Base-by-base conservation (phyloP, 2,113 vertebrate genomes). In the Artemisiospiza belli region DNA sequence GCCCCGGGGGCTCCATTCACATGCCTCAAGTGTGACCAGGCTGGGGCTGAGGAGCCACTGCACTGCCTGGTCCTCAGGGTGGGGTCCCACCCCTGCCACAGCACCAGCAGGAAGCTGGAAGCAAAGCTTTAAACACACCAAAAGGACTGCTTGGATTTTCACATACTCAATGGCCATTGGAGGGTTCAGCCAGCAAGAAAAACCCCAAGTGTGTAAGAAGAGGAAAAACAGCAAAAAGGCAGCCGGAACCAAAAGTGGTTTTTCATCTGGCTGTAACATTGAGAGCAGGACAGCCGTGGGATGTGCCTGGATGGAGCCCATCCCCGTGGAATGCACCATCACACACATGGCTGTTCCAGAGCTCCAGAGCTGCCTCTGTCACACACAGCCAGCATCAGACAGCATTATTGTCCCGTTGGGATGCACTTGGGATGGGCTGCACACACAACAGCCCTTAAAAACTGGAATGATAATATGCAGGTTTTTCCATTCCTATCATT, bases 401-500 rank as follows among this genome's bases (percentile, higher is more conserved):
- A 94, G 95, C 59, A 25, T 95, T 92, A 94, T 77, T 85, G 84
- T 73, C 82, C 94, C 94, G 0, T 14, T 87, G 93, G 94, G 94
- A 95, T 70, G 87, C 62, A 62, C 44, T n/a, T 90, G 95, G 92
- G 77, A 79, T 91, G 91, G 94, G 94, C 80, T 96, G 92, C 52
- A 59, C 44, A 90, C 76, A 78, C 79, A 93, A 93, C 92, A 95
- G 85, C 87, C 87, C 82, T 97, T 86, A 70, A 77, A 88, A 88
- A 52, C 83, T 72, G 61, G 11, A 66, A 67, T 79, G 81, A 90
- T 73, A 85, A 90, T 74, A 74, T 90, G 94, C 76, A 97, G 87
- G 85, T 86, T 93, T 96, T 95, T 92, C 95, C 94, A 83, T 96
- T 76, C 85, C 87, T 96, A 63, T 94, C 75, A 86, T 77, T 95